Percentiles rank a stretch among this genome's conserved stretches.
Conservation (phyloP, 1,140 invertebrate genomes). For the Araneus ventricosus region DNA sequence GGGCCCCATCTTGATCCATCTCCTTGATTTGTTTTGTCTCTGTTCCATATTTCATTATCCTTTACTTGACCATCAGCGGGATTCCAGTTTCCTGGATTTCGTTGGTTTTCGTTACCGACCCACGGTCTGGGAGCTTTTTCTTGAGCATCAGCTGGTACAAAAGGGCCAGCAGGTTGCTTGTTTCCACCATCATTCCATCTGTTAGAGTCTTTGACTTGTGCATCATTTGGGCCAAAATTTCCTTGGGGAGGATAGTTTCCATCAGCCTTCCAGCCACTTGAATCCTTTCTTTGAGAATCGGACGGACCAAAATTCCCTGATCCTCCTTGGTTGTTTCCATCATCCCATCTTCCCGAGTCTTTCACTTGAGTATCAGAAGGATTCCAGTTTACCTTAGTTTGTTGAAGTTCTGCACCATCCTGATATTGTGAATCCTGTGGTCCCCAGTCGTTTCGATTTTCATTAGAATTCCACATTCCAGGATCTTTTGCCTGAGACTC, state of each 20-base stretch:
- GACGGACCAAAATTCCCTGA: background rate
- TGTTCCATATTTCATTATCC: background rate
- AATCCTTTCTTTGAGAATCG: conserved; percentile 38
- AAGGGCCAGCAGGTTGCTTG: background rate
- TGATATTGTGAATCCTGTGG: background rate
- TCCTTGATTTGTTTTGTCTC: background rate
- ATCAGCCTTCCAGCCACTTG: background rate
- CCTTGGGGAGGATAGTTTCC: background rate
- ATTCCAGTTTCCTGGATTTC: background rate
- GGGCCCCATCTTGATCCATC: background rate
- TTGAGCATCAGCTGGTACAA: background rate
- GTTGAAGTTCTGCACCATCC: background rate
- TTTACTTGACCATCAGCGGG: conserved; percentile 46
- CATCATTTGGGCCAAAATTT: conserved; percentile 25
- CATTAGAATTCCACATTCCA: background rate
- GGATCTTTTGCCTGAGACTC: background rate
- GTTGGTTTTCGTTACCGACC: background rate
- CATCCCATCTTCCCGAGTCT: background rate
- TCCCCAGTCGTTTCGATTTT: background rate
- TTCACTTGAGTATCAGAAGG: conserved; percentile 38
- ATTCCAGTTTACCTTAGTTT: background rate
- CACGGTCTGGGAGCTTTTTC: background rate
- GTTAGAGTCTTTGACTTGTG: conserved; percentile 69
- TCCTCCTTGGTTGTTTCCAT: background rate
- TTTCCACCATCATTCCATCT: conserved; percentile 79